These are phyloP conservation scores for Grallaria varia DNA, from an alignment of 2,113 vertebrate species.

Conservation along the genomic window DNA sequence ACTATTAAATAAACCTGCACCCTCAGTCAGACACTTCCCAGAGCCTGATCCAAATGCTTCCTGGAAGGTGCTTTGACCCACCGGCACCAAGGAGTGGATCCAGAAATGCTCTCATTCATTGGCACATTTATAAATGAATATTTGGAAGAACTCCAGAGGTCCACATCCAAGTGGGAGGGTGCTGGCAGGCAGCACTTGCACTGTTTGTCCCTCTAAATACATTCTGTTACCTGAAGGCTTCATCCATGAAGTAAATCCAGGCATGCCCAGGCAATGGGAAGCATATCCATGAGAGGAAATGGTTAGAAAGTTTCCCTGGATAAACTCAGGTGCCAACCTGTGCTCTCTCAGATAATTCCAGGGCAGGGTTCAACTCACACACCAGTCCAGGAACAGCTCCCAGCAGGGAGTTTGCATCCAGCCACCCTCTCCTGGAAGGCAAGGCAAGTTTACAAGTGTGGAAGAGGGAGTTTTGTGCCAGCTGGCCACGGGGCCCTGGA, in stretches of 20 bases:
- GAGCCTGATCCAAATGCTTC: not conserved
- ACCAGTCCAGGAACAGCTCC: not conserved
- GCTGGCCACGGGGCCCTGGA: conserved; percentile 6
- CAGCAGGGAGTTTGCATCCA: not conserved
- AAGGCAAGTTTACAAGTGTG: not conserved
- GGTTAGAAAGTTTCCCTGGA: not conserved
- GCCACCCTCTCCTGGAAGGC: not conserved
- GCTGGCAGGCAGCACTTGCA: not conserved
- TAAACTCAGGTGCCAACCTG: not conserved
- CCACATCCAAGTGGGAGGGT: not conserved
- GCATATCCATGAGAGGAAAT: not conserved
- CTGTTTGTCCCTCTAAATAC: not conserved
- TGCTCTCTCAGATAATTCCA: not conserved
- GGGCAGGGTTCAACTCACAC: not conserved
- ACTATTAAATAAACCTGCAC: not conserved
- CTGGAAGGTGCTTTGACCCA: not conserved
- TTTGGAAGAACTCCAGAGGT: not conserved
- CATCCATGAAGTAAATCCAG: not conserved
- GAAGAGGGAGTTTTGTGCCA: not conserved
- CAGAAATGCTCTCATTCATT: not conserved
- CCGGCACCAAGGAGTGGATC: not conserved
- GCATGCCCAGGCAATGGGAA: not conserved
- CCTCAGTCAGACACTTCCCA: not conserved
- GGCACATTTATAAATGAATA: not conserved
- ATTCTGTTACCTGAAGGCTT: not conserved